phyloP scores from a whole-genome alignment of 2,113 vertebrate genomes.

The Toxostoma redivivum region DNA sequence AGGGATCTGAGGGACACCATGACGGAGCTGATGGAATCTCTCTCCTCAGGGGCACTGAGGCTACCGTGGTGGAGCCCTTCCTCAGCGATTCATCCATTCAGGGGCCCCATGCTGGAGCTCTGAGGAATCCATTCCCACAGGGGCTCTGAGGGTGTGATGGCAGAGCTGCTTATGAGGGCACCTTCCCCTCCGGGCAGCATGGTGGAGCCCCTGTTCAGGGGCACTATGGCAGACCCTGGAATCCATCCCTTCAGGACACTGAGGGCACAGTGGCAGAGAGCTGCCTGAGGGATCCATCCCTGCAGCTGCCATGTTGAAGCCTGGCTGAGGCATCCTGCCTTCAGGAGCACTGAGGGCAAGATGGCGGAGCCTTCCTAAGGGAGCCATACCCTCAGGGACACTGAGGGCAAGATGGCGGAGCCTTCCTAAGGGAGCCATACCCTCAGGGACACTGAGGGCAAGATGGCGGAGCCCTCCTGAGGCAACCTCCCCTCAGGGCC shows the following conservation, averaged over 20 bases:
- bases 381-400: background rate
- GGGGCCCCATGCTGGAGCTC: background rate
- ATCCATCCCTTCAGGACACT: too few species aligned
- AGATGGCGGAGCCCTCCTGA: background rate
- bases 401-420: background rate
- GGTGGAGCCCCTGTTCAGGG: background rate
- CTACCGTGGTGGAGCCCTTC: too few species aligned
- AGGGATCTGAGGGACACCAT: too few species aligned
- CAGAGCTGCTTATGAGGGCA: background rate
- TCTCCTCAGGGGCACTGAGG: background rate
- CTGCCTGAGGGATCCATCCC: background rate
- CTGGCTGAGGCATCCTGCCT: background rate
- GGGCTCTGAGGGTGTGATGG: background rate
- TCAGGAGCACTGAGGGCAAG: background rate
- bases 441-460: too few species aligned
- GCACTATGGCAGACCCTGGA: background rate
- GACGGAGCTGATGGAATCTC: too few species aligned
- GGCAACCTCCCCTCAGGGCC: accelerated
- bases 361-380: background rate
- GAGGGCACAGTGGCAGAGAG: background rate
- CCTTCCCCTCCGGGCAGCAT: background rate
- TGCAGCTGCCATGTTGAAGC: background rate
- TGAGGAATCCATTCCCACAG: background rate
- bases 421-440: background rate
- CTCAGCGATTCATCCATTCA: background rate